A percentile compares a stretch with the other conserved stretches of the same genome.
Conservation (phyloP, 2,888 invertebrate species). For the Mystacides longicornis region DNA sequence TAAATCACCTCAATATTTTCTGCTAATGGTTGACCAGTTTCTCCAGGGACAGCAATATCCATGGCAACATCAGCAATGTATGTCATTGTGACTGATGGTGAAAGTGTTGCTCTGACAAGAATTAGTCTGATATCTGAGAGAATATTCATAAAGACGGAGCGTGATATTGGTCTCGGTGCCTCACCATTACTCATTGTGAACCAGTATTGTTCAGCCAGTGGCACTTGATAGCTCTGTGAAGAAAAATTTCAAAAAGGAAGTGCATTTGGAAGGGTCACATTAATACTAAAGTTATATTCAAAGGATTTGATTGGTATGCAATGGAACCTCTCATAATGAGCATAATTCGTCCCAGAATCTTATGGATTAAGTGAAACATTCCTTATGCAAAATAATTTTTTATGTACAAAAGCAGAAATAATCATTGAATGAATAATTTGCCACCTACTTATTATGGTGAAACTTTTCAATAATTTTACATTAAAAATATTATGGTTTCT, state of each 20-base stretch:
- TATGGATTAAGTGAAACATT: too few relatives aligned
- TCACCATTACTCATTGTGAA: constrained; percentile 44
- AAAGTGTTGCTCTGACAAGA: constrained; percentile 72
- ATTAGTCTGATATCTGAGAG: constrained; percentile 77
- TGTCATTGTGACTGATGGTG: constrained; percentile 52
- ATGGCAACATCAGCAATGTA: constrained; percentile 78
- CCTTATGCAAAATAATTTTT: too few relatives aligned
- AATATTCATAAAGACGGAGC: constrained; percentile 78
- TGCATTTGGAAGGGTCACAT: not conserved
- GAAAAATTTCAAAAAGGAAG: not conserved
- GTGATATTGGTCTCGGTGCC: constrained; percentile 54
- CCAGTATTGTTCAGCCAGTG: constrained; percentile 62
- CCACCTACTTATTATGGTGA: too few relatives aligned
- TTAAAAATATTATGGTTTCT: too few relatives aligned
- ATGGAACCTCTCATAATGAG: too few relatives aligned
- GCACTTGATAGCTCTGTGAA: constrained; percentile 54
- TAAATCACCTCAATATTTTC: constrained; percentile 64
- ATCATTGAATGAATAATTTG: too few relatives aligned
- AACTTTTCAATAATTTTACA: too few relatives aligned
- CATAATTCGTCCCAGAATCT: too few relatives aligned
- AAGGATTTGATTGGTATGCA: too few relatives aligned
- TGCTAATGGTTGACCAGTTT: constrained; percentile 56
- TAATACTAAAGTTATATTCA: not conserved
- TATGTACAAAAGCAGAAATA: too few relatives aligned
- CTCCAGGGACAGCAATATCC: constrained; percentile 67